Base-by-base conservation (phyloP, 2,888 invertebrate genomes). In the Pheosia tremula region DNA sequence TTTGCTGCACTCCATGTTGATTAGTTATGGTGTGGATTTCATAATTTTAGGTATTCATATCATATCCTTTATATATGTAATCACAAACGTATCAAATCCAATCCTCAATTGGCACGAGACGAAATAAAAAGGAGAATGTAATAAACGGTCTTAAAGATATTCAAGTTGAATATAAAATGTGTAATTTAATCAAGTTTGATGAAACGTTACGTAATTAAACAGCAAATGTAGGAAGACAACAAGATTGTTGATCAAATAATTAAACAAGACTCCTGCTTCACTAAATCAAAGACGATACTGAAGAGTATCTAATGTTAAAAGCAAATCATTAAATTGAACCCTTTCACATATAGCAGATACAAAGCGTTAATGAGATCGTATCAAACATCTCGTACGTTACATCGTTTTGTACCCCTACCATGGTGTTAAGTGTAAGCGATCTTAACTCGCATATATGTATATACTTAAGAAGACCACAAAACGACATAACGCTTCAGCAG, bases 281-380 rank as follows among this genome's bases (percentile, higher is more conserved):
- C 9, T 8, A 50, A 50, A 50, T 5, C 6, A 50, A 50, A 50
- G 6, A 24, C 3, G 3, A 7, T 8, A 50, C 24, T 50, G 3
- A 47, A 3, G 49, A 9, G 47, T 47, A 11, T 9, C 47, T n/a
- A 47, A 4, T n/a, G 47, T 8, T 49, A 13, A 24, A 8, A 37
- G 61, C 39, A 62, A 63, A 60, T 58, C 38, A 63, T 72, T 63
- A 61, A 63, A 49, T 59, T 57, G 39, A 41, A 58, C 60, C 45
- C 61, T 38, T 39, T 55, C 47, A 41, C 56, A 3, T 24, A 50
- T 50, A 53, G 11, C 37, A 10, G 10, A 57, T 61, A 43, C 43
- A 56, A 50, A 63, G 53, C 57, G 58, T 50, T 72, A 69, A 65
- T 62, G 75, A 71, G 63, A 36, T 47, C 50, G 59, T 63, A 69